Evolutionary conservation across 2,113 vertebrate genomes (phyloP).

Genomic region (Petaurus breviceps): DNA sequence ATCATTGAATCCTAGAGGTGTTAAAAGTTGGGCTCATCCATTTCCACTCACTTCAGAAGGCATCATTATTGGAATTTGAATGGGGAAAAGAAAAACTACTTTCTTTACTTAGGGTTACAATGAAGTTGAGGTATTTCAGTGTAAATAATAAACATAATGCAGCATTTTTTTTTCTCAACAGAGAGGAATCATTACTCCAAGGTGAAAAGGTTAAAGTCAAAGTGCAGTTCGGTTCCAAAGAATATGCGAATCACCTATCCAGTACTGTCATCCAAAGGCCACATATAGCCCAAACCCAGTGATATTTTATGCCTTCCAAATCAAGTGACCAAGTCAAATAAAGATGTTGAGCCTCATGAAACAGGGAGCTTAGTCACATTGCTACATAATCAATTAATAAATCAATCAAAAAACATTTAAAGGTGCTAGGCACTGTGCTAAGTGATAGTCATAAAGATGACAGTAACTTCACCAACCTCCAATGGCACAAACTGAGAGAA

Average conservation of each 20-base stretch:
- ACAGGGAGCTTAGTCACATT: not conserved
- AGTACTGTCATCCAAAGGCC: not conserved
- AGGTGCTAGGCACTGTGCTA: not conserved
- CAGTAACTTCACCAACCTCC: not conserved
- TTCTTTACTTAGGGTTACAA: not conserved
- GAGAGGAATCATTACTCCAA: not conserved
- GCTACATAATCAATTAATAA: not conserved
- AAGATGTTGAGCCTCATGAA: not conserved
- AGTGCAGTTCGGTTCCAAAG: not conserved
- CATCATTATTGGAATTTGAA: fast-evolving
- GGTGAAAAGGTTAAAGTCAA: not conserved
- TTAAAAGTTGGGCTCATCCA: not conserved
- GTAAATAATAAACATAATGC: not conserved
- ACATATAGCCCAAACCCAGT: fast-evolving
- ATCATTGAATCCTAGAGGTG: fast-evolving
- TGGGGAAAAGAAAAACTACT: not conserved
- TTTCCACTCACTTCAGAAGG: fast-evolving
- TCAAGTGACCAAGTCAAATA: no score
- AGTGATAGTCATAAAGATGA: not conserved
- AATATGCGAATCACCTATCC: fast-evolving
- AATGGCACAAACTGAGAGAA: not conserved
- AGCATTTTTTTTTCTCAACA: not conserved
- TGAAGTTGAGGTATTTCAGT: no score
- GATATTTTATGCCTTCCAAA: no score
- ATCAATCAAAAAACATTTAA: not conserved